These are phyloP conservation scores for Agrochola litura DNA, from an alignment of 2,888 invertebrate species.

Conservation along the genomic window DNA sequence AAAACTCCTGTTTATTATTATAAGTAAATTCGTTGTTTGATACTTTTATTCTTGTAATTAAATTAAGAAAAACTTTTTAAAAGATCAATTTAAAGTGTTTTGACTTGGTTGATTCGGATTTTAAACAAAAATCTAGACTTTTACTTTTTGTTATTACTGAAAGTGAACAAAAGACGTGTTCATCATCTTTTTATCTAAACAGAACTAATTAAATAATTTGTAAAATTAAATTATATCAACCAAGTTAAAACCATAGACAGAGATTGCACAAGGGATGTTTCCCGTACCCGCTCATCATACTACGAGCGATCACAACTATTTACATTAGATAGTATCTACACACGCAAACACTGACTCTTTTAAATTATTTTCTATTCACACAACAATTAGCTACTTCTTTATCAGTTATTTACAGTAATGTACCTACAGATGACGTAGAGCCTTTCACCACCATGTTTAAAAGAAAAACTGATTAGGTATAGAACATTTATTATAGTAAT, in stretches of 20 bases:
- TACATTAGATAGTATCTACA: slow-evolving; percentile 84
- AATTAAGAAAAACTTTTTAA: slow-evolving; percentile 17
- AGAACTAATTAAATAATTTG: background rate
- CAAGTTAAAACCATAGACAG: slow-evolving; percentile 45
- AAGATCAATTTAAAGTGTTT: slow-evolving; percentile 26
- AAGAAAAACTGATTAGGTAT: background rate
- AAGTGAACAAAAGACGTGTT: background rate
- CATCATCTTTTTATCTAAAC: background rate
- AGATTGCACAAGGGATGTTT: slow-evolving; percentile 62
- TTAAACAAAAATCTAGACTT: background rate
- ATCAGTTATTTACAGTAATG: slow-evolving; percentile 85
- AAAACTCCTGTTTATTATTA: slow-evolving; percentile 38
- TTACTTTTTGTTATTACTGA: background rate
- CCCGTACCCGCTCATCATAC: slow-evolving; percentile 37
- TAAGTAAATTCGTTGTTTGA: slow-evolving; percentile 66
- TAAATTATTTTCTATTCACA: slow-evolving; percentile 87
- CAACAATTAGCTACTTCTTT: slow-evolving; percentile 84
- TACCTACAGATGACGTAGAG: slow-evolving; percentile 50
- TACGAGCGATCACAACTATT: slow-evolving; percentile 58
- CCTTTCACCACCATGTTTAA: slow-evolving; percentile 52
- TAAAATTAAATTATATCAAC: slow-evolving; percentile 16
- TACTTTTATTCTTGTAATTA: slow-evolving; percentile 38
- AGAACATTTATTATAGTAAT: background rate
- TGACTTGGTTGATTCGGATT: slow-evolving; percentile 31
- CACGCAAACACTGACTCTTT: slow-evolving; percentile 87